Evolutionary conservation across 2,888 invertebrate species (phyloP).

Genomic region (Melieria omissa): DNA sequence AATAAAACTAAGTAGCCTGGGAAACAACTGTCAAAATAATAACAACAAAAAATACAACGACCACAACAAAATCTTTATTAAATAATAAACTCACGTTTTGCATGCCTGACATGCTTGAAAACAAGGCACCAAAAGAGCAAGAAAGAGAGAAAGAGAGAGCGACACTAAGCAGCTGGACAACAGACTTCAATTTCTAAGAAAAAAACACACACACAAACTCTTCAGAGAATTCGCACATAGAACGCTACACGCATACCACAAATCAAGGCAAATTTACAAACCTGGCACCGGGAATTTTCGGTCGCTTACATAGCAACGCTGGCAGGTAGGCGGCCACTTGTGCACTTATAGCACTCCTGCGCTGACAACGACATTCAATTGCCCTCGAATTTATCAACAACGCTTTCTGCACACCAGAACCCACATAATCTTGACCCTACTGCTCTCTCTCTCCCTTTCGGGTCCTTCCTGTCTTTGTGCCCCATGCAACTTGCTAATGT

Average conservation of each 20-base stretch:
- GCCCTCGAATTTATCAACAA: too few species aligned
- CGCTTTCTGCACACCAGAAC: too few species aligned
- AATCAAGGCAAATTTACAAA: background rate
- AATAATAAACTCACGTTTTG: conserved; percentile 40
- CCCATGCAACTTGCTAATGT: background rate
- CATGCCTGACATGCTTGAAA: conserved; percentile 31
- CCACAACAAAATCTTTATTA: conserved; percentile 29
- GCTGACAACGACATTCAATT: too few species aligned
- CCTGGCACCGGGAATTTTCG: background rate
- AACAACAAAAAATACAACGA: conserved; percentile 5
- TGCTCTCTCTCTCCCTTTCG: background rate
- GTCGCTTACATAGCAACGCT: too few species aligned
- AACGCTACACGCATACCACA: background rate
- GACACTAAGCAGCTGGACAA: too few species aligned
- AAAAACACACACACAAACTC: background rate
- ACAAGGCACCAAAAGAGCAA: background rate
- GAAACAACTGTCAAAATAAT: background rate
- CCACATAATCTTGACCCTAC: background rate
- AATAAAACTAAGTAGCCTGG: background rate
- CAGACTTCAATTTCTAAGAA: too few species aligned
- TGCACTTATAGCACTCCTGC: too few species aligned
- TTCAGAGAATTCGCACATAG: conserved; percentile 1
- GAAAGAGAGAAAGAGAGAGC: too few species aligned
- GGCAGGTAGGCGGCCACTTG: too few species aligned
- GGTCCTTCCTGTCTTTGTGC: background rate